Conservation (phyloP, 2,797 vertebrate genomes). For the Amblyopsis hoosieri region DNA sequence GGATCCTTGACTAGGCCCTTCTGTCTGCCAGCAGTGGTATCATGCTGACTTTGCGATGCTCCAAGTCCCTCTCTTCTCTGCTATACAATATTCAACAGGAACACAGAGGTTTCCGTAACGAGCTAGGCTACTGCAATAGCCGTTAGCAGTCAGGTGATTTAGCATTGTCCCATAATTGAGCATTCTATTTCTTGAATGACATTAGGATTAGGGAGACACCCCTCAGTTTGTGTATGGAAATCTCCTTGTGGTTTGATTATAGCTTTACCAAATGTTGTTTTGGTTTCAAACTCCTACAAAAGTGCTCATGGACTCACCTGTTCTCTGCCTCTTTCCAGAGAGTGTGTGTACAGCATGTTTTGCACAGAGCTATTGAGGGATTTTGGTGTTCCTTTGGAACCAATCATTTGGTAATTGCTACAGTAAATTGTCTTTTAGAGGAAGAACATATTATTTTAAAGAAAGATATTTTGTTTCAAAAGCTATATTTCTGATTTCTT, state of each 20-base stretch:
- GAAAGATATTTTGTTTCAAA: conserved; percentile 34
- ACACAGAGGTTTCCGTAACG: conserved; percentile 19
- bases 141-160: conserved; percentile 13
- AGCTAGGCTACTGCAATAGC: conserved; percentile 5
- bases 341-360: no score
- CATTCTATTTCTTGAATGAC: conserved; percentile 18
- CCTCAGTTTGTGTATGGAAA: no score
- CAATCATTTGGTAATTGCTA: conserved; percentile 35
- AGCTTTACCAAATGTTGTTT: no score
- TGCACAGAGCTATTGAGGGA: no score
- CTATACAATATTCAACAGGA: conserved; percentile 23
- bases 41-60: conserved; percentile 1
- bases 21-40: conserved; percentile 36
- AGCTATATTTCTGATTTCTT: conserved; percentile 47
- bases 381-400: no score
- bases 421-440: conserved; percentile 45
- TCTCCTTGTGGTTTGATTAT: no score
- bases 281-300: no score
- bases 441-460: conserved; percentile 46
- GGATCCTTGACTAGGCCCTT: conserved; percentile 28
- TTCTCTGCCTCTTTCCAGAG: no score
- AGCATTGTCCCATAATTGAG: neutral
- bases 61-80: conserved; percentile 16
- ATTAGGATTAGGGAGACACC: conserved; percentile 14
- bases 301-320: no score